Evolutionary conservation across 2,888 invertebrate species (phyloP), one percentile per base, ranked within the genome.

Genomic region (Mythimna pallens): DNA sequence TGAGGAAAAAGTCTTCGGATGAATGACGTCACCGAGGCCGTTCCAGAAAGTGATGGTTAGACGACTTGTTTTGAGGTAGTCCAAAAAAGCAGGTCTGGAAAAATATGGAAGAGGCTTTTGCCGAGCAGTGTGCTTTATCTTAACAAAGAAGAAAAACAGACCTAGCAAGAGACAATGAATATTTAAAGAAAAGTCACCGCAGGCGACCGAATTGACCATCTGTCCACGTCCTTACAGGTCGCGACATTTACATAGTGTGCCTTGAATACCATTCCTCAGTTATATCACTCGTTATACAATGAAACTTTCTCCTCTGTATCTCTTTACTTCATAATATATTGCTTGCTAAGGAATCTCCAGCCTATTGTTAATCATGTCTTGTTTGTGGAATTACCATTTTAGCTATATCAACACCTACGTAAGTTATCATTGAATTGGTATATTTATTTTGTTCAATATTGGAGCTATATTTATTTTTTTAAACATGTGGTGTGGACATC

Each of bases 221-320:
- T 77, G 66, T 0, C 40, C 43, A 43, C 81, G 63, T 85, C 83
- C 86, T 80, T 85, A 82, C 52, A 63, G 76, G 78, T 85, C 83
- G 70, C 78, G 78, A 69, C 76, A 83, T 76, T 85, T 83, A 58
- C 74, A 71, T 64, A 52, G 58, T 78, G 76, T 76, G 76, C 74
- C 71, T 78, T 77, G 82, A 83, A 86, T 86, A 85, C 72, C 68
- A 74, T 73, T 69, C 72, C 70, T 78, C 76, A 76, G 82, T 88
- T 88, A 88, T 86, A 85, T 88, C 83, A 86, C 73, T 50, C 65
- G 79, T 88, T 88, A 87, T 70, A 87, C 85, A 88, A 88, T 81
- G 64, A 30, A 75, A 71, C 88, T 88, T 88, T 88, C 88, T 82
- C 87, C 72, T 65, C 64, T 57, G 73, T 66, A 81, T 79, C 76